Conservation (phyloP, 1,140 invertebrate species). For the Diabrotica undecimpunctata region DNA sequence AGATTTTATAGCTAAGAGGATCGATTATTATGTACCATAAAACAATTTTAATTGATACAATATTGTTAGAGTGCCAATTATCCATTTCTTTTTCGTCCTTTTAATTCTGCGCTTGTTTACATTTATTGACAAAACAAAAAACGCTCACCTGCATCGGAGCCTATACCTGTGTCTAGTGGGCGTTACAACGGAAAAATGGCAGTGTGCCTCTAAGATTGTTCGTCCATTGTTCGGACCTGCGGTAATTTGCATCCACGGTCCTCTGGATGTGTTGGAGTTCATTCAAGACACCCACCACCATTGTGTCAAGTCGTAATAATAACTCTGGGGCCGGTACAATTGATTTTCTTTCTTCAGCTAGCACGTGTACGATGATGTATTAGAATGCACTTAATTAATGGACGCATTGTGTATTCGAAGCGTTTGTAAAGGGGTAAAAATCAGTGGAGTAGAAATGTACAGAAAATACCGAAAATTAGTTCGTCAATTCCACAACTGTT, state of each 20-base stretch:
- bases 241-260: slow-evolving; percentile 39
- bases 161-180: not conserved
- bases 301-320: slow-evolving; percentile 42
- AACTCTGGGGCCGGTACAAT: slow-evolving; percentile 42
- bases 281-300: slow-evolving; percentile 41
- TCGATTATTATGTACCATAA: too few species aligned
- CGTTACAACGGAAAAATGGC: not conserved
- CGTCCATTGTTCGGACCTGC: slow-evolving; percentile 38
- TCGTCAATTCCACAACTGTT: too few species aligned
- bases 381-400: slow-evolving; percentile 44
- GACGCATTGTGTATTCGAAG: slow-evolving; percentile 37
- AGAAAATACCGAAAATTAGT: too few species aligned
- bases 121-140: not conserved
- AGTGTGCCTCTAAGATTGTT: slow-evolving; percentile 22
- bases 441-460: not conserved
- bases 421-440: not conserved
- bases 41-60: too few species aligned
- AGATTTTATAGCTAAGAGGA: too few species aligned
- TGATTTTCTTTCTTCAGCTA: slow-evolving; percentile 35
- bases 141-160: not conserved
- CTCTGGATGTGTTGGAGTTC: slow-evolving; percentile 39
- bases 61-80: too few species aligned
- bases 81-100: too few species aligned
- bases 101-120: not conserved
- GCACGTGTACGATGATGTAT: slow-evolving; percentile 45